These are phyloP conservation scores for Vollenhovia emeryi DNA, from an alignment of 1,140 invertebrate genomes.

Conservation along the genomic window DNA sequence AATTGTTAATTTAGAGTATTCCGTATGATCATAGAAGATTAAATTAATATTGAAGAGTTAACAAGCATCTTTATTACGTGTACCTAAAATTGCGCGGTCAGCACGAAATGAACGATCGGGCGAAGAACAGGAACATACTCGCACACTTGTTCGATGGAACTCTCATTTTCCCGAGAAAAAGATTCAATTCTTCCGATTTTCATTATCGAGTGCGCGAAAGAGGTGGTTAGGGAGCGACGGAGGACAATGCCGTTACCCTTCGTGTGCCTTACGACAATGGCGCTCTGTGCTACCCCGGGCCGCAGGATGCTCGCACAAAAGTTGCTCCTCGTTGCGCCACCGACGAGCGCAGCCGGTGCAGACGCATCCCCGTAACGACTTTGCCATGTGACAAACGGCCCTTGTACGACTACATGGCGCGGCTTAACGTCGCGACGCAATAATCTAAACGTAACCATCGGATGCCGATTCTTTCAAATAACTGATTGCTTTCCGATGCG, in stretches of 20 bases:
- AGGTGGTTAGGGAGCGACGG: not conserved
- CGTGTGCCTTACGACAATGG: slow-evolving; percentile 60
- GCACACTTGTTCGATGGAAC: not conserved
- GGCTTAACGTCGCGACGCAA: slow-evolving; percentile 35
- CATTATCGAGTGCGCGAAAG: slow-evolving; percentile 49
- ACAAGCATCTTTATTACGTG: not conserved
- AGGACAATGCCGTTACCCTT: slow-evolving; percentile 64
- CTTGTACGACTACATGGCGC: slow-evolving; percentile 27
- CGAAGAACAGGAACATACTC: not conserved
- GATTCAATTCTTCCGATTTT: slow-evolving; percentile 52
- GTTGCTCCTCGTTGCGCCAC: slow-evolving; percentile 9
- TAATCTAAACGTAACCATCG: slow-evolving; percentile 37
- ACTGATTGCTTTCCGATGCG: slow-evolving; percentile 51
- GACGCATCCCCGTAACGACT: slow-evolving; percentile 56
- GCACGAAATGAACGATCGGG: not conserved
- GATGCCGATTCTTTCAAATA: not conserved
- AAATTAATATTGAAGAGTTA: slow-evolving; percentile 18
- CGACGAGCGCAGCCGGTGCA: slow-evolving; percentile 43
- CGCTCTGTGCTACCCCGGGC: slow-evolving; percentile 40
- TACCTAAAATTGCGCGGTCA: not conserved
- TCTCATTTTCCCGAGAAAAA: not conserved
- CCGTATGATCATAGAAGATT: not conserved
- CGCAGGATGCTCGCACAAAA: slow-evolving; percentile 62
- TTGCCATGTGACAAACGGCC: slow-evolving; percentile 61
- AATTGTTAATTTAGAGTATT: not conserved